phyloP scores from a whole-genome alignment of 2,888 invertebrate species.

The Lasiommata megera region DNA sequence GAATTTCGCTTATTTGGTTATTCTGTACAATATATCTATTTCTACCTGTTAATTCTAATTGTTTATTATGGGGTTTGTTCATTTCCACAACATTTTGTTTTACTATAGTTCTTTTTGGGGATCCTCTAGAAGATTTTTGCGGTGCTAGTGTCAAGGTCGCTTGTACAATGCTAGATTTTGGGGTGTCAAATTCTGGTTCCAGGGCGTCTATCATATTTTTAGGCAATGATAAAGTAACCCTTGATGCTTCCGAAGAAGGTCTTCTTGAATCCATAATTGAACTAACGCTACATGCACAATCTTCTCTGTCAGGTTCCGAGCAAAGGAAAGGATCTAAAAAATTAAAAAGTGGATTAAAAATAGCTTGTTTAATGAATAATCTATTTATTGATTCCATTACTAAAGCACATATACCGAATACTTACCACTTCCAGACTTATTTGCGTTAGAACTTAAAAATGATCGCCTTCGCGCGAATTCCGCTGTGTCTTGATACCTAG shows the following conservation, averaged over 20 bases:
- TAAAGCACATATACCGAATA: constrained; percentile 20
- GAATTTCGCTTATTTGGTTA: constrained; percentile 78
- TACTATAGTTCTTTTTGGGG: constrained; percentile 70
- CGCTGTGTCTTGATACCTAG: constrained; percentile 87
- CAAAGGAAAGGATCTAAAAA: constrained; percentile 81
- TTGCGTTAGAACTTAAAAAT: constrained; percentile 71
- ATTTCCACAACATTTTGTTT: constrained; percentile 71
- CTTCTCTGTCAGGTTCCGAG: constrained; percentile 77
- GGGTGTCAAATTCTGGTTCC: constrained; percentile 78
- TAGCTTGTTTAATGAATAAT: too few relatives aligned
- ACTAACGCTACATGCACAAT: constrained; percentile 85
- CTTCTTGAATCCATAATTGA: constrained; percentile 84
- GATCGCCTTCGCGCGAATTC: constrained; percentile 87
- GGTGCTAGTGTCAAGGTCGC: constrained; percentile 85
- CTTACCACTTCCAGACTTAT: constrained; percentile 84
- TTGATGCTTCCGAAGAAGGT: constrained; percentile 80
- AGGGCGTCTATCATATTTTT: constrained; percentile 77
- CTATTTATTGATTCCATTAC: too few relatives aligned
- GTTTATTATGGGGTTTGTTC: constrained; percentile 66
- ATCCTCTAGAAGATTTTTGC: constrained; percentile 70
- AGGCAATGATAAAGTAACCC: constrained; percentile 76
- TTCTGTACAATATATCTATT: constrained; percentile 78
- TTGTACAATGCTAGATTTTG: constrained; percentile 80
- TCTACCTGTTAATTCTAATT: constrained; percentile 71
- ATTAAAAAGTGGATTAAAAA: too few relatives aligned